Base-by-base conservation (phyloP, 1,140 invertebrate genomes). In the Zaprionus camerounensis region DNA sequence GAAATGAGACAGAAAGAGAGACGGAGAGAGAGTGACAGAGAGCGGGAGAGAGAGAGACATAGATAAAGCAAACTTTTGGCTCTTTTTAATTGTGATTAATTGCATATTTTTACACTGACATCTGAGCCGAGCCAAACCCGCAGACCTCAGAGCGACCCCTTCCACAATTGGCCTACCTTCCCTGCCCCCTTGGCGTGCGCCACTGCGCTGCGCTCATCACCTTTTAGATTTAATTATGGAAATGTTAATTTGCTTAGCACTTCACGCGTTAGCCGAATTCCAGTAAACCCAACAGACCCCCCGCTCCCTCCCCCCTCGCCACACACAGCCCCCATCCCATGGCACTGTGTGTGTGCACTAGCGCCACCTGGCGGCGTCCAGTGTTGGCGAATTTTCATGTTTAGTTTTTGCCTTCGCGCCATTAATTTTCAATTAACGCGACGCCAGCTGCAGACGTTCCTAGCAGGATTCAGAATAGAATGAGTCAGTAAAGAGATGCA, bases 381-480 rank as follows among this genome's bases (percentile, higher is more conserved):
- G 69, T 75, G 81, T 81, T 81, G 81, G 81, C 84, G 81, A 84
- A 84, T 71, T 38, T 88, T 82, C 75, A 81, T 84, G 81, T 81
- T 88, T 81, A 88, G 84, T 88, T 90, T 90, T 81, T 81, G 78
- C 85, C 81, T 81, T 84, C 78, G 85, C 81, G 65, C 82, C 85
- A 90, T 90, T 90, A 90, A 90, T 90, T 90, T 90, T 90, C 85
- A 90, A 90, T 90, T 90, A 90, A 90, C 85, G 90, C 85, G 79
- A 75, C 72, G 85, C 84, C 84, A 90, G 68, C n/a, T 80, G 70
- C 83, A 87, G 81, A 63, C 66, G 55, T 72, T 69, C 58, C 13
- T 22, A 11, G 17, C 20, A 24, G 9, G 20, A 24, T 17, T 38
- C n/a, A 59, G 26, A 20, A 6, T 4, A 22, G 34, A 15, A 7